Evolutionary conservation across 2,888 invertebrate species (phyloP).

Genomic region (Aphodius sticticus): DNA sequence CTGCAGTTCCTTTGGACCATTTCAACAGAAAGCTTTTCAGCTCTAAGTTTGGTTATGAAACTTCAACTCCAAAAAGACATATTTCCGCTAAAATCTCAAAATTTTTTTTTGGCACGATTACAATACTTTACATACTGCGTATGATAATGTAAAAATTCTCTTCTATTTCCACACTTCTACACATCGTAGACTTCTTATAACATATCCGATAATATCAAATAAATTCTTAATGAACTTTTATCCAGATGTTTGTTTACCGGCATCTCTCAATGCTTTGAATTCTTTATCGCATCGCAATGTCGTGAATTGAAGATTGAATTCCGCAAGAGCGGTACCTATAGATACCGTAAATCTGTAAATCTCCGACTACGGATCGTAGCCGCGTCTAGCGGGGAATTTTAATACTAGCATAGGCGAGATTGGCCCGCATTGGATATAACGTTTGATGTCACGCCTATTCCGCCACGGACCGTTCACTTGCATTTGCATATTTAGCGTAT

Average conservation of each 20-base stretch:
- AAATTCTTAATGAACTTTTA: too few species aligned
- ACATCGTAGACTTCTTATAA: too few species aligned
- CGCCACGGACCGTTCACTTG: not conserved
- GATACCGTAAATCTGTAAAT: not conserved
- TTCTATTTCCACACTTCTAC: too few species aligned
- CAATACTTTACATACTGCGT: too few species aligned
- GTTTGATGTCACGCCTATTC: conserved; percentile 4
- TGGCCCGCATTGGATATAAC: not conserved
- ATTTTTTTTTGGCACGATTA: too few species aligned
- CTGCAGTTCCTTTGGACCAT: too few species aligned
- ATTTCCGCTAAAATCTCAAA: too few species aligned
- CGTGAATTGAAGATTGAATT: not conserved
- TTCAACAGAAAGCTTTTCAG: too few species aligned
- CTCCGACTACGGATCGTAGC: not conserved
- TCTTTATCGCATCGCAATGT: not conserved
- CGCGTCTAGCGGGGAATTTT: not conserved
- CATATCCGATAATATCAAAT: too few species aligned
- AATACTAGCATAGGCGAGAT: not conserved
- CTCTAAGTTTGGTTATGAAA: too few species aligned
- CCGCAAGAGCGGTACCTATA: not conserved
- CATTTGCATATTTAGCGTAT: not conserved
- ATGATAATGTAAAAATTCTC: too few species aligned
- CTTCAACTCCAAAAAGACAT: too few species aligned
- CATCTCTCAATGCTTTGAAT: not conserved
- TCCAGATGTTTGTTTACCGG: not conserved